phyloP scores from a whole-genome alignment of 2,797 vertebrate species.

The Ambastaia sidthimunki region DNA sequence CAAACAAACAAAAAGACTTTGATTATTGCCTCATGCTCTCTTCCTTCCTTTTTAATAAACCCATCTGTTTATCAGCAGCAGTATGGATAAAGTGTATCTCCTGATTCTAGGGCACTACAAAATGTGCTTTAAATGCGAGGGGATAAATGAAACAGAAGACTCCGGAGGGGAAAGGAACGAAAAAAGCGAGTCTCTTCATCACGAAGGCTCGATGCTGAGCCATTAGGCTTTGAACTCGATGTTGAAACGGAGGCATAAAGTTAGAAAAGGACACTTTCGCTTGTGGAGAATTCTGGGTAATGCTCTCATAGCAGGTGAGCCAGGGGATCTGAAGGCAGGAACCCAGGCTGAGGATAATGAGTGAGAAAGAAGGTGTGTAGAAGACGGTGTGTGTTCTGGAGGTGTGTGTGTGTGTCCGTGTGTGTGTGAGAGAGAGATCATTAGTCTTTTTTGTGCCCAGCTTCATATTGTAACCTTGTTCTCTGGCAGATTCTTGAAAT shows the following conservation, averaged over 20 bases:
- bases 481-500: neutral
- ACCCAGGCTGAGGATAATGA: conserved; percentile 33
- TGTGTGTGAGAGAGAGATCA: conserved; percentile 28
- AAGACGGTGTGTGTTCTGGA: conserved; percentile 5
- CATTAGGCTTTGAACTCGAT: conserved; percentile 39
- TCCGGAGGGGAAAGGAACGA: neutral
- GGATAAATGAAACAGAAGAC: conserved; percentile 28
- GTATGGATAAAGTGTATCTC: conserved; percentile 42
- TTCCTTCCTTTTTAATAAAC: conserved; percentile 65
- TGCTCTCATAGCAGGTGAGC: conserved; percentile 20
- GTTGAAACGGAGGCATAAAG: conserved; percentile 38
- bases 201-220: conserved; percentile 25
- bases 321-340: conserved; percentile 17
- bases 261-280: neutral
- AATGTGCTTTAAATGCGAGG: conserved; percentile 18
- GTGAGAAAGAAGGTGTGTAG: conserved; percentile 28
- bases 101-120: conserved; percentile 28
- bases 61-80: conserved; percentile 63
- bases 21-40: conserved; percentile 64
- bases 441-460: conserved; percentile 16
- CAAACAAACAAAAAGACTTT: conserved; percentile 55
- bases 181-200: conserved; percentile 7
- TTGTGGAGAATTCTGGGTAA: conserved; percentile 32
- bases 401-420: conserved; percentile 6
- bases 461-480: conserved; percentile 22